Base-by-base conservation (phyloP, 92 coral and sea anemone genomes). In the Bergia puertoricense region DNA sequence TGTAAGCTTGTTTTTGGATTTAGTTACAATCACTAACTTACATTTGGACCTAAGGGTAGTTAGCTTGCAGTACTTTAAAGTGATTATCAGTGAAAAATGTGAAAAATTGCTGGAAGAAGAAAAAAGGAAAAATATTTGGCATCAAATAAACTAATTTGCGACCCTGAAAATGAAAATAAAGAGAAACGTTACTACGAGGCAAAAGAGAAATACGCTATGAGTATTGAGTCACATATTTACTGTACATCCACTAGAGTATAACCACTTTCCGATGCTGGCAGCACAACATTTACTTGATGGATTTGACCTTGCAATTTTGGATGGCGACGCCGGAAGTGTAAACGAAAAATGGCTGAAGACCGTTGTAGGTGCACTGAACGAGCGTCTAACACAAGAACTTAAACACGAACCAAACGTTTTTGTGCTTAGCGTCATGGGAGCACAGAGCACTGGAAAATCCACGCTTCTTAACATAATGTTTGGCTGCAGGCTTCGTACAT, bases 391-490 rank as follows among this genome's bases (percentile, higher is more conserved):
- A 69, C 36, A 36, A 23, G 40, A 69, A 69, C 41, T 69, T 23
- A 56, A 72, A 3, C 65, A 54, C 41, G 48, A 88, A 65, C 85
- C 86, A 79, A 88, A 79, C 59, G 37, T 88, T 41, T 88, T 88
- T 88, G 90, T 88, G 13, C 66, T 88, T 40, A 79, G 85, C 41
- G 79, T 88, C 18, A 56, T 88, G 74, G 90, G 90, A 79, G 81
- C 81, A 54, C 90, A 88, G 42, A 88, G 90, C 41, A 79, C 90
- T 6, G 90, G 90, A 79, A 88, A 88, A 44, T 88, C 90, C 62
- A 88, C 90, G 44, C 41, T 88, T 85, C 81, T 88, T 68, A 88
- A 88, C 78, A 88, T 86, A 37, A 88, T 88, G 90, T 88, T 88
- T 48, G 90, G 90, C 57, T 73, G 80, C 5, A 79, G 71, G 46